Percentiles rank a stretch among this genome's conserved stretches.
Evolutionary conservation across 2,113 vertebrate species (phyloP).

Genomic region (Myanophis thanlyinensis): DNA sequence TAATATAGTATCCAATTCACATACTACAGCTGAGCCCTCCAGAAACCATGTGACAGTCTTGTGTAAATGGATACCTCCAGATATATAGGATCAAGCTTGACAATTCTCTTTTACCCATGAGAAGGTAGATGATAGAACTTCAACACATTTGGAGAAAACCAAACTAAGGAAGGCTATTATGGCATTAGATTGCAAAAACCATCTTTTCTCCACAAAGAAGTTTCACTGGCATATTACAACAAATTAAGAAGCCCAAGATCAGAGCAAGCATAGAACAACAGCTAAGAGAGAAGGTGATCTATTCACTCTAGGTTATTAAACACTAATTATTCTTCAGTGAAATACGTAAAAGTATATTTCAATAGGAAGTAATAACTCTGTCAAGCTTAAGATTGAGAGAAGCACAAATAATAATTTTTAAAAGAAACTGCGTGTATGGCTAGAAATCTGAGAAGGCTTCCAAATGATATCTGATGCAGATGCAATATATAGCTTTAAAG

Average conservation of each 20-base stretch:
- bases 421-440: neutral
- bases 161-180: neutral
- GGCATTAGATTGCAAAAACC: neutral
- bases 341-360: neutral
- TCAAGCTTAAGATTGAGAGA: neutral
- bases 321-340: neutral
- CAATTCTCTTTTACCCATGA: neutral
- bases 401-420: neutral
- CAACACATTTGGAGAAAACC: neutral
- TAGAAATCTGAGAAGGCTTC: neutral
- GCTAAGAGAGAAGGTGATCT: neutral
- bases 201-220: neutral
- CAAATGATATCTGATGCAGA: neutral
- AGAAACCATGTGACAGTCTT: neutral
- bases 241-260: neutral
- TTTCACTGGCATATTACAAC: neutral
- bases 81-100: neutral
- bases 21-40: neutral
- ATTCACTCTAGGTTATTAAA: neutral
- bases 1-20: neutral
- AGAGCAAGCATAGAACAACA: neutral
- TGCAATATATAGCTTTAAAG: neutral
- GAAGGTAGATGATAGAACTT: neutral
- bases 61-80: neutral
- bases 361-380: rapidly evolving